A percentile compares a stretch with the other conserved stretches of the same genome.
These are phyloP conservation scores for Patiria miniata DNA, from an alignment of 35 echinoderm and acorn worm species.

Conservation along the genomic window DNA sequence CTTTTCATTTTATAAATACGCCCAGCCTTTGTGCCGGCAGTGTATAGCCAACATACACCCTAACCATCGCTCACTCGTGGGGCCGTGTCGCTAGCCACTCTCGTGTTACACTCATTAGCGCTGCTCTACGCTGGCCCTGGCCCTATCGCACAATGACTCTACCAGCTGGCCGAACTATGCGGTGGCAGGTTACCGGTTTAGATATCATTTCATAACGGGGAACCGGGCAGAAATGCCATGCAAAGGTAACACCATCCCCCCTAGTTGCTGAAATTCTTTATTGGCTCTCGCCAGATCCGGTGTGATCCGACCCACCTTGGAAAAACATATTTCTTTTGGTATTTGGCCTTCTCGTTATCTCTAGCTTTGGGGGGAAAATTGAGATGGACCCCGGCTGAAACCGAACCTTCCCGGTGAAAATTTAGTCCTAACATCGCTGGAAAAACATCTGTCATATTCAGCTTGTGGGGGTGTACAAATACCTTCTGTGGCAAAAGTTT, in stretches of 20 bases:
- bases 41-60: background rate
- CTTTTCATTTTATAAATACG: background rate
- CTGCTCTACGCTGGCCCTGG: background rate
- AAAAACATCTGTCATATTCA: too few relatives aligned
- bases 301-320: background rate
- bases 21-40: background rate
- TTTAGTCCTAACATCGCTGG: too few relatives aligned
- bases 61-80: background rate
- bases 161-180: background rate
- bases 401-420: background rate
- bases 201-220: background rate
- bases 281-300: background rate
- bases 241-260: background rate
- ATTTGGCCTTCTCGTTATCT: background rate
- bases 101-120: conserved; percentile 11
- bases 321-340: conserved; percentile 14
- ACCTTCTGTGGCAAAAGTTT: too few relatives aligned
- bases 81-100: background rate
- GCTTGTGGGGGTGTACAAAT: too few relatives aligned
- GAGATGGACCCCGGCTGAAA: background rate
- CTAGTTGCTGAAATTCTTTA: background rate
- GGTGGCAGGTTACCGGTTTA: background rate
- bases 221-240: conserved; percentile 1
- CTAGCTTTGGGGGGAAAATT: background rate
- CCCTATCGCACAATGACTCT: background rate